These are phyloP conservation scores for Manis crassicaudata DNA, from an alignment of 2,797 vertebrate genomes.

Conservation along the genomic window DNA sequence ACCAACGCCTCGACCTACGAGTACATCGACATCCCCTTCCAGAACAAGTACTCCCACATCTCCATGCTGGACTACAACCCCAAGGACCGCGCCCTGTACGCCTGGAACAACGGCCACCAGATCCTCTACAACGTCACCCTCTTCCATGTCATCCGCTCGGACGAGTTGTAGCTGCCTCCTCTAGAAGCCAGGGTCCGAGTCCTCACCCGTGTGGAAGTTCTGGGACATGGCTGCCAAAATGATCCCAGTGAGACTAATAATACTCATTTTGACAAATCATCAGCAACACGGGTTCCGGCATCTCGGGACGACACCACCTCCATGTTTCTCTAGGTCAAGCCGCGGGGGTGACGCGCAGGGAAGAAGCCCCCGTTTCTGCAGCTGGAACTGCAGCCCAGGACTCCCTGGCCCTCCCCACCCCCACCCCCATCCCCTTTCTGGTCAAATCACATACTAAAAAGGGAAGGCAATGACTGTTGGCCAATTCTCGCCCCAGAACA, in stretches of 20 bases:
- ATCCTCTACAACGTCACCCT: slow-evolving; percentile 98
- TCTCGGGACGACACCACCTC: slow-evolving; percentile 71
- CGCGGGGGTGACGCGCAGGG: slow-evolving; percentile 26
- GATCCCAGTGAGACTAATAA: slow-evolving; percentile 4
- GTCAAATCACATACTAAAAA: slow-evolving; percentile 87
- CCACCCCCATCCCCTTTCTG: slow-evolving; percentile 78
- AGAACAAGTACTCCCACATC: slow-evolving; percentile 98
- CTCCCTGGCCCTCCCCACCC: background rate
- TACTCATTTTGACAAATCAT: slow-evolving; percentile 70
- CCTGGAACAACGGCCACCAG: slow-evolving; percentile 99
- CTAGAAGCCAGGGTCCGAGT: slow-evolving; percentile 51
- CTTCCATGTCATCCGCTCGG: slow-evolving; percentile 97
- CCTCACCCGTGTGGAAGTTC: slow-evolving; percentile 51
- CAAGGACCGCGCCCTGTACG: slow-evolving; percentile 95
- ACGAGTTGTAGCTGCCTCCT: slow-evolving; percentile 91
- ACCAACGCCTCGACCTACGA: slow-evolving; percentile 99
- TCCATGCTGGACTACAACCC: slow-evolving; percentile 99
- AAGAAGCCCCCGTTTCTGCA: slow-evolving; percentile 73
- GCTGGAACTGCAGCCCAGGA: slow-evolving; percentile 87
- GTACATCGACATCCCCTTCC: slow-evolving; percentile 97
- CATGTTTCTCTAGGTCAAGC: slow-evolving; percentile 62
- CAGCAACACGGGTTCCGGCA: slow-evolving; percentile 61
- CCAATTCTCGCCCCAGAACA: slow-evolving; percentile 79
- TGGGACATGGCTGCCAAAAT: slow-evolving; percentile 46
- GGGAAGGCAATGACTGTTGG: slow-evolving; percentile 95